These are phyloP conservation scores for Melanostigma gelatinosum DNA, from an alignment of 2,113 vertebrate genomes.

Conservation along the genomic window DNA sequence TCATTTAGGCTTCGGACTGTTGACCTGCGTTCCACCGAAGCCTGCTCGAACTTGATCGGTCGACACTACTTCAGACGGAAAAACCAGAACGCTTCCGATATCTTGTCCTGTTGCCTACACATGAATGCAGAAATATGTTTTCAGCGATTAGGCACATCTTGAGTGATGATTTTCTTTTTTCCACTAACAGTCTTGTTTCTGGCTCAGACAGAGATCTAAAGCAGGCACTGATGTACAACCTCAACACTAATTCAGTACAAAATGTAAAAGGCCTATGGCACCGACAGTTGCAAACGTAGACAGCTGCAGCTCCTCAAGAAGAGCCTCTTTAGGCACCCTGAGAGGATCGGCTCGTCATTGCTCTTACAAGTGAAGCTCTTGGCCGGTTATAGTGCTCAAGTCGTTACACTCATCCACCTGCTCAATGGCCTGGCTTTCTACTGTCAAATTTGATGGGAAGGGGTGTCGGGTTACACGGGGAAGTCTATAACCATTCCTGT, in stretches of 20 bases:
- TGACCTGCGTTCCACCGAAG: background rate
- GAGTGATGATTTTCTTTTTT: constrained; percentile 22
- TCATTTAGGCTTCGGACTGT: background rate
- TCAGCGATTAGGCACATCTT: constrained; percentile 15
- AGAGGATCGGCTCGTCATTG: constrained; percentile 41
- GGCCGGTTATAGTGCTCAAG: constrained; percentile 24
- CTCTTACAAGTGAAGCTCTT: constrained; percentile 17
- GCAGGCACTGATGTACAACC: constrained; percentile 22
- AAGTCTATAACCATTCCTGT: constrained; percentile 42
- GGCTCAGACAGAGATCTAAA: constrained; percentile 34
- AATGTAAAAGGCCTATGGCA: constrained; percentile 25
- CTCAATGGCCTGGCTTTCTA: constrained; percentile 15
- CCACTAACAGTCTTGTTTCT: constrained; percentile 39
- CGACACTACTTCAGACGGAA: background rate
- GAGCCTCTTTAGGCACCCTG: constrained; percentile 23
- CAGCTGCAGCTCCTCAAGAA: constrained; percentile 47
- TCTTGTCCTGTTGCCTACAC: background rate
- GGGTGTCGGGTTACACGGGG: constrained; percentile 31
- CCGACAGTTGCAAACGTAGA: constrained; percentile 8
- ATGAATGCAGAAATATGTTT: background rate
- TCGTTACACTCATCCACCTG: constrained; percentile 34
- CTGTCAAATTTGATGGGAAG: constrained; percentile 27
- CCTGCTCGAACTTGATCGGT: background rate
- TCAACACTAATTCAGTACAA: constrained; percentile 24
- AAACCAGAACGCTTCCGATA: background rate